Percentiles rank a stretch among this genome's conserved stretches.
These are phyloP conservation scores for Tachuris rubrigastra DNA, from an alignment of 2,113 vertebrate species.

Conservation along the genomic window DNA sequence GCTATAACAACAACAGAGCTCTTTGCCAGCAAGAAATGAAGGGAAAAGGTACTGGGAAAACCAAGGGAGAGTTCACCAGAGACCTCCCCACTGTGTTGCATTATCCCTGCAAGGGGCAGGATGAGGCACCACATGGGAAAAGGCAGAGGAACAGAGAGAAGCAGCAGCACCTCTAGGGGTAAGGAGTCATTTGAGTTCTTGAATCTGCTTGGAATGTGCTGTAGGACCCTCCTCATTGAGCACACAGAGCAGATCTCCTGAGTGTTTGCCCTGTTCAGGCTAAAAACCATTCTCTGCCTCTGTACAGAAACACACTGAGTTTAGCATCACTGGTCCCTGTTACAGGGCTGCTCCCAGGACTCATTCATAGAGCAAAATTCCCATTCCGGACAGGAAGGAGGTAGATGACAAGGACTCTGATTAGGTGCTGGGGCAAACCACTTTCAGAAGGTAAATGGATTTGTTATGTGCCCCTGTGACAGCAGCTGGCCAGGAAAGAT, in stretches of 20 bases:
- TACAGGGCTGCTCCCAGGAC: not conserved
- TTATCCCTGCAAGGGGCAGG: not conserved
- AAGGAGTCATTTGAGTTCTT: not conserved
- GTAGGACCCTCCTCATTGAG: rapidly evolving
- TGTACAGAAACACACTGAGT: not conserved
- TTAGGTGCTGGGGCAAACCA: not conserved
- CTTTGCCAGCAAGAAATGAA: slow-evolving; percentile 1
- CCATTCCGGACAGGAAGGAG: not conserved
- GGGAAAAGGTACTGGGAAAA: not conserved
- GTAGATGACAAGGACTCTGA: not conserved
- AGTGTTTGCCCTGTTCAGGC: not conserved
- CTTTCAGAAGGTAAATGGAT: not conserved
- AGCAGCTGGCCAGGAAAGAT: not conserved
- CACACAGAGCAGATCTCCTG: not conserved
- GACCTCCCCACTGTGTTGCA: rapidly evolving
- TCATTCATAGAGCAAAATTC: not conserved
- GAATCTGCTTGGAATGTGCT: not conserved
- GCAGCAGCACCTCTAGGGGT: not conserved
- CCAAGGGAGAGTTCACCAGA: not conserved
- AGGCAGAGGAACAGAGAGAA: not conserved
- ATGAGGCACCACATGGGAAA: not conserved
- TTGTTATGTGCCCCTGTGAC: rapidly evolving
- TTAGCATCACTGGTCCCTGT: rapidly evolving
- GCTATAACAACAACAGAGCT: slow-evolving; percentile 51
- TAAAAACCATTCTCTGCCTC: rapidly evolving